Evolutionary conservation across 2,113 vertebrate genomes (phyloP).

Genomic region (Silurus glanis): DNA sequence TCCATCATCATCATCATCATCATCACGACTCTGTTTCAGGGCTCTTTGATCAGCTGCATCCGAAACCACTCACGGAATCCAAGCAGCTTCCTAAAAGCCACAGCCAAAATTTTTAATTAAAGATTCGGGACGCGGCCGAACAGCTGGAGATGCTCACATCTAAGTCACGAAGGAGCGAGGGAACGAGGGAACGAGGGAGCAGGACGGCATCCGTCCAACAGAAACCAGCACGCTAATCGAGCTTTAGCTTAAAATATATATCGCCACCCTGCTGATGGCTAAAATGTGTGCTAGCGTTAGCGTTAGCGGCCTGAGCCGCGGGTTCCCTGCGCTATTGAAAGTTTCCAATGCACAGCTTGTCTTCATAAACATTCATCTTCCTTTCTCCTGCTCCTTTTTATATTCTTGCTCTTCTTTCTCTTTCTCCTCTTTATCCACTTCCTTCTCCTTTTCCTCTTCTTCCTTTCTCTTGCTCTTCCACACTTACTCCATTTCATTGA

Average conservation of each 20-base stretch:
- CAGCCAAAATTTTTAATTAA: slow-evolving; percentile 51
- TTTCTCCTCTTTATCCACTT: too few species aligned
- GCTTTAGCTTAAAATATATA: neutral
- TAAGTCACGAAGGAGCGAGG: neutral
- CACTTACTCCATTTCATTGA: too few species aligned
- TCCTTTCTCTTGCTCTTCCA: too few species aligned
- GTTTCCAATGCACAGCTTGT: neutral
- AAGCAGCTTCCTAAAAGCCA: slow-evolving; percentile 33
- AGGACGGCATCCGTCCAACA: neutral
- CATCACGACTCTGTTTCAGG: neutral
- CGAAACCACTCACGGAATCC: slow-evolving; percentile 50
- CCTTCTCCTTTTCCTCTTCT: too few species aligned
- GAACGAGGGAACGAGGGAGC: neutral
- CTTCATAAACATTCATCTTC: too few species aligned
- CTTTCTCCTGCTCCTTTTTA: too few species aligned
- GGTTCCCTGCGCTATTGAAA: too few species aligned
- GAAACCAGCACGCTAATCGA: neutral
- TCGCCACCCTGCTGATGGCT: neutral
- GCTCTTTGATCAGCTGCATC: slow-evolving; percentile 53
- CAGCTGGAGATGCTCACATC: slow-evolving; percentile 14
- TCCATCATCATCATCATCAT: neutral
- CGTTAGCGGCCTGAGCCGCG: neutral
- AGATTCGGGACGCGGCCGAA: slow-evolving; percentile 7
- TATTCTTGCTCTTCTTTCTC: too few species aligned
- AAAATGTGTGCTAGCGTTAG: neutral